Base-by-base conservation (phyloP, 2,888 invertebrate species). In the Poecilus cupreus region DNA sequence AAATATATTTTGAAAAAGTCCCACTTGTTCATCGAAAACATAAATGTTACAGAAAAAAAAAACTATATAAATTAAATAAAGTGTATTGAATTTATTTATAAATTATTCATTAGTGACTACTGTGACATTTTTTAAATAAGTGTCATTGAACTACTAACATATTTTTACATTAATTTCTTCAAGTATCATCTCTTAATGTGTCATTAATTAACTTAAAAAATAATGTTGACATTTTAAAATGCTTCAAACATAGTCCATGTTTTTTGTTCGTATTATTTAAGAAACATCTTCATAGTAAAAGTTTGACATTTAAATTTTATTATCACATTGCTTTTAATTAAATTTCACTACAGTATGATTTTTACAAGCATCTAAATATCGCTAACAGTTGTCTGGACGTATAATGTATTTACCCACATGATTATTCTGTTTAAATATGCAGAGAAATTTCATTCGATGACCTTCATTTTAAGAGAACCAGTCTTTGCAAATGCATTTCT, bases 401-500 rank as follows among this genome's bases (percentile, higher is more conserved):
- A 13, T 60, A 60, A 37, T 68, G 64, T 68, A 68, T 57, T 57
- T 78, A 43, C 16, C 60, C 64, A 16, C 49, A 64, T 60, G 22
- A 37, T 72, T 57, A 57, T 54, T 54, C 51, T 76, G 24, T 68
- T 80, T 70, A 70, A 70, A 72, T 80, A 80, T 80, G 80, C 72
- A 80, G 80, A 72, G 80, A 80, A 80, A 80, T 80, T 80, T 80
- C 72, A 80, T 68, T 68, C 46, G 49, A 11, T 43, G 80, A 80
- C 80, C 80, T 80, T 80, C 72, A 72, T 80, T 54, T 54, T 60
- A 51, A 51, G 26, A 46, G 68, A 80, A 72, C 80, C 70, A 51
- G 72, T 80, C 80, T 75, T 49, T 57, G 54, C 37, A 72, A 70
- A 70, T 72, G 80, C 80, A 80, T 80, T 80, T 72, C 80, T 49